A percentile compares a stretch with the other conserved stretches of the same genome.
Evolutionary conservation across 2,113 vertebrate species (phyloP).

Genomic region (Tachycineta bicolor): DNA sequence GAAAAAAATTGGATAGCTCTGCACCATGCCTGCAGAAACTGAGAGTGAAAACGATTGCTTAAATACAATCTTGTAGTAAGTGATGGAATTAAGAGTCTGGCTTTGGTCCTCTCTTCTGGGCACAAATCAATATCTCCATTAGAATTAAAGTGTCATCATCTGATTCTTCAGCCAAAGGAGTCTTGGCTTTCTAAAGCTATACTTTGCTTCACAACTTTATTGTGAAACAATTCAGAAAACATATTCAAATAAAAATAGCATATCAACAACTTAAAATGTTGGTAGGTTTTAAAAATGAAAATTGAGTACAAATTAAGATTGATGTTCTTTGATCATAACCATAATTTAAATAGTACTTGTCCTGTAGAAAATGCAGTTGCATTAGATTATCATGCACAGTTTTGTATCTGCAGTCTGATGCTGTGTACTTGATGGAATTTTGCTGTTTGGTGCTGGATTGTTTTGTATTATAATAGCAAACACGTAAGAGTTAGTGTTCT

Average conservation of each 20-base stretch:
- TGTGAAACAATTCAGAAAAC: not conserved
- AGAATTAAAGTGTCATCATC: not conserved
- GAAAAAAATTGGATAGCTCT: not conserved
- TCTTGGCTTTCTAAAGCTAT: not conserved
- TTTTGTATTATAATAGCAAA: not conserved
- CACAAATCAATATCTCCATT: not conserved
- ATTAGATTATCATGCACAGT: not conserved
- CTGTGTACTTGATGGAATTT: not conserved
- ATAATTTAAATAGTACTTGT: not conserved
- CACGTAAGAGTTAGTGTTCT: not conserved
- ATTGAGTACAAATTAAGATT: not conserved
- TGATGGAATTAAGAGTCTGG: constrained; percentile 20
- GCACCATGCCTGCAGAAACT: not conserved
- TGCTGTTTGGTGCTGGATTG: not conserved
- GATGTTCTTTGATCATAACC: not conserved
- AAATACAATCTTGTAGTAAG: constrained; percentile 15
- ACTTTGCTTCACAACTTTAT: not conserved
- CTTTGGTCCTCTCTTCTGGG: not conserved
- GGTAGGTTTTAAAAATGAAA: not conserved
- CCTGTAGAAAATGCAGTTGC: not conserved
- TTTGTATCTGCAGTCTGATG: not conserved
- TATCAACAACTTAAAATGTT: not conserved
- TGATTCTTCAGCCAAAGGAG: not conserved
- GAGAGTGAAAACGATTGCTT: constrained; percentile 33
- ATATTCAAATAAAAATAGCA: not conserved